Evolutionary conservation across 2,113 vertebrate species (phyloP), one percentile per base, ranked within the genome.

Genomic region (Colistium nudipinnis): DNA sequence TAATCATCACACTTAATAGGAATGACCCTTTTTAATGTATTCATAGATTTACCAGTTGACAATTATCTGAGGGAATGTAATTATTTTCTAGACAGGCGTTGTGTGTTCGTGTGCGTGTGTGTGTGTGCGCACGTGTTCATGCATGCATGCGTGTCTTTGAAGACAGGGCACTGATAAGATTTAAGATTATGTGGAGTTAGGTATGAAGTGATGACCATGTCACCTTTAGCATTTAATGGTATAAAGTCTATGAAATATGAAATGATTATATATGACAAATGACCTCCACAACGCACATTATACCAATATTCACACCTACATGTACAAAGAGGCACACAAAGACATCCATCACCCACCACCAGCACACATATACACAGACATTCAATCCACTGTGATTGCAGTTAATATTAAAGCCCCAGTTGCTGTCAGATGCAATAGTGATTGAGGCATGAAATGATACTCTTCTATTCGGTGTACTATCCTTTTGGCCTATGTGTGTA

Each of bases 361-460:
- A n/a, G 13, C 53, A 62, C 51, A 56, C 60, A 67, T 54, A 48
- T 41, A 41, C 2, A 31, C 52, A 54, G 12, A 48, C 59, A 44
- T 35, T 31, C 52, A 69, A 2, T 78, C 39, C 27, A 9, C 36
- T 54, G 48, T 31, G 56, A 74, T 66, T 49, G 31, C 67, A 44
- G 33, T 83, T 83, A 62, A 74, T 74, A 84, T 78, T 87, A 28
- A 59, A 41, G 24, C 41, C 44, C 65, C 63, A 78, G 70, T 43
- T 68, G 62, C 82, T 82, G 78, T 73, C 64, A 80, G 51, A 71
- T 76, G 74, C 31, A 39, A 69, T 38, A 39, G 56, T 77, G 83
- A 84, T 83, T 70, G 76, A 82, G 78, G 67, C 67, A 54, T 81
- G 72, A 55, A 83, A 81, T 81, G 68, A 75, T 60, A 48, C 43